Evolutionary conservation across 2,888 invertebrate genomes (phyloP).

Genomic region (Pyrrhia umbra): DNA sequence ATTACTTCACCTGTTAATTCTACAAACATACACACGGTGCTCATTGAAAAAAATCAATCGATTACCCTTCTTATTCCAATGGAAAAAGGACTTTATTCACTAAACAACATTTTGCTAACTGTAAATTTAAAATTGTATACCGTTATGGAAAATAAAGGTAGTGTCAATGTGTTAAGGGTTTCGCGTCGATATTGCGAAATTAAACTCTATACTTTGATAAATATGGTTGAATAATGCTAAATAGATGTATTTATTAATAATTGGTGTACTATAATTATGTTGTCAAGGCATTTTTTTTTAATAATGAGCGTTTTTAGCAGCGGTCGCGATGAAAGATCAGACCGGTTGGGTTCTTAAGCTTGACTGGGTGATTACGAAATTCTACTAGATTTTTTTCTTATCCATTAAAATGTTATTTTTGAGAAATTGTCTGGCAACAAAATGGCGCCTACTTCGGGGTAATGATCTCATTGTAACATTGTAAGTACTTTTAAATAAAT

Average conservation of each 20-base stretch:
- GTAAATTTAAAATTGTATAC: constrained; percentile 36
- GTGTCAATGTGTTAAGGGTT: constrained; percentile 66
- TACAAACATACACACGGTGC: constrained; percentile 44
- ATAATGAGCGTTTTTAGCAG: constrained; percentile 43
- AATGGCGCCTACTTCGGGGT: constrained; percentile 25
- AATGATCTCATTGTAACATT: constrained; percentile 4
- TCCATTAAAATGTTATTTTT: constrained; percentile 29
- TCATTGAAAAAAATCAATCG: constrained; percentile 35
- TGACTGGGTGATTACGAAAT: constrained; percentile 42
- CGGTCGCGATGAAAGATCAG: constrained; percentile 45
- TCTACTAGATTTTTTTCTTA: constrained; percentile 42
- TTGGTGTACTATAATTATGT: constrained; percentile 56
- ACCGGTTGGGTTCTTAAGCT: constrained; percentile 33
- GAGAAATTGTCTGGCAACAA: constrained; percentile 31
- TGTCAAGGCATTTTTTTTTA: constrained; percentile 57
- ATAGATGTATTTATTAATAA: constrained; percentile 31
- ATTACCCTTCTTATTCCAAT: constrained; percentile 35
- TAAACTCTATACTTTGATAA: constrained; percentile 29
- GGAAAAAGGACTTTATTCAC: constrained; percentile 30
- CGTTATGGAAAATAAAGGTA: constrained; percentile 45
- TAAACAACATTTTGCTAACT: constrained; percentile 4
- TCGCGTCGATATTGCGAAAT: constrained; percentile 33
- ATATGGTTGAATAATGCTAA: constrained; percentile 35
- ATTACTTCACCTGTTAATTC: constrained; percentile 78
- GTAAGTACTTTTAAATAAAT: neutral